Percentiles rank a stretch among this genome's conserved stretches.
Evolutionary conservation across 2,888 invertebrate genomes (phyloP).

Genomic region (Andrena flavipes): DNA sequence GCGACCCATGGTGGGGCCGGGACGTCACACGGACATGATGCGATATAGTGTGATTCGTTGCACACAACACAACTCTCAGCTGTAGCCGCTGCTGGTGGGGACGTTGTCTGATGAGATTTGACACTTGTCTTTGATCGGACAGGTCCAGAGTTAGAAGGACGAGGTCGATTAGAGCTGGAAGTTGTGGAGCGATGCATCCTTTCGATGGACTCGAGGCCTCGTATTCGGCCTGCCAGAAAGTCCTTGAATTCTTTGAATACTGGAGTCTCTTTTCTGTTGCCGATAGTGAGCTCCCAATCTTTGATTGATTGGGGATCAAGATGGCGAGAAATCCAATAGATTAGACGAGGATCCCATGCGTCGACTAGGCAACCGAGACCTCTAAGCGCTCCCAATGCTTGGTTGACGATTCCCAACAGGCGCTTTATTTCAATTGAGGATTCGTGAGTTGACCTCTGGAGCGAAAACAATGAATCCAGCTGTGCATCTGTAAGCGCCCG

Average conservation of each 20-base stretch:
- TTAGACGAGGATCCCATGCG: background rate
- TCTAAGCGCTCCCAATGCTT: background rate
- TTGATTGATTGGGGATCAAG: background rate
- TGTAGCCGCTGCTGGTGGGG: background rate
- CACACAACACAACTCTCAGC: background rate
- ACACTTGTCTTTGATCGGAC: background rate
- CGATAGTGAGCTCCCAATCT: background rate
- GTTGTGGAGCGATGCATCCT: background rate
- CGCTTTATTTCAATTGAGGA: background rate
- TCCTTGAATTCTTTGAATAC: background rate
- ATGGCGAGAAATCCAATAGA: background rate
- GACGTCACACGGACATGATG: too few species aligned
- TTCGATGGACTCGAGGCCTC: background rate
- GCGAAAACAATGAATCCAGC: background rate
- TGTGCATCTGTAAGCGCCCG: background rate
- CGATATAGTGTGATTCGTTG: background rate
- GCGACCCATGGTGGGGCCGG: too few species aligned
- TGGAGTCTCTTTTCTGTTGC: background rate
- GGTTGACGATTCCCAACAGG: background rate
- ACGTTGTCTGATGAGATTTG: background rate
- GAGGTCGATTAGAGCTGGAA: background rate
- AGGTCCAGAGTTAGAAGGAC: background rate
- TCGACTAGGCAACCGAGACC: background rate
- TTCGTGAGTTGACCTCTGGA: background rate
- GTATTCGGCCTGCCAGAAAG: background rate